phyloP scores from a whole-genome alignment of 2,888 invertebrate genomes.

The Lasioglossum morio region DNA sequence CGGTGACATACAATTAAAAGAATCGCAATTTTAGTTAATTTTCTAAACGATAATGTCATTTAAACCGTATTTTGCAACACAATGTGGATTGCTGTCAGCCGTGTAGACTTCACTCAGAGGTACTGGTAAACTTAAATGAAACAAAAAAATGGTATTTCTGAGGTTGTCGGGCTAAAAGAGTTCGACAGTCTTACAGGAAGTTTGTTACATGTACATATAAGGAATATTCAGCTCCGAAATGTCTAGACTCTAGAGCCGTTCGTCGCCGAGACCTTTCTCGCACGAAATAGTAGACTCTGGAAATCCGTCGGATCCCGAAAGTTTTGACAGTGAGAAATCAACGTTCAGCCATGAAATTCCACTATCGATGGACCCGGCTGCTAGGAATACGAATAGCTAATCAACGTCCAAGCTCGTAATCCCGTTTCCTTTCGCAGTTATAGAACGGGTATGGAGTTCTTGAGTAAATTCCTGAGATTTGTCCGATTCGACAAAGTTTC shows the following conservation, averaged over 20 bases:
- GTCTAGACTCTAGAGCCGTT: neutral
- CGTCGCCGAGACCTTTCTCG: neutral
- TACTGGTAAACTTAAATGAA: too few species aligned
- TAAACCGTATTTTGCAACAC: too few species aligned
- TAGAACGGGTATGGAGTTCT: slow-evolving; percentile 32
- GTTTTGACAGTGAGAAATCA: slow-evolving; percentile 12
- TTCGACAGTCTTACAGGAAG: neutral
- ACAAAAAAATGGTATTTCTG: too few species aligned
- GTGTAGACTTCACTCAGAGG: too few species aligned
- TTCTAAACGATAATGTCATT: too few species aligned
- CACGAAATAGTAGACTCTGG: neutral
- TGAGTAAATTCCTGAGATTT: slow-evolving; percentile 58
- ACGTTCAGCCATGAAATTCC: slow-evolving; percentile 13
- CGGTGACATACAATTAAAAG: too few species aligned
- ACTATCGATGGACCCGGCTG: slow-evolving; percentile 2
- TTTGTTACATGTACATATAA: neutral
- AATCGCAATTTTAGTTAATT: too few species aligned
- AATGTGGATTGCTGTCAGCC: too few species aligned
- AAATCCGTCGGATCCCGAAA: neutral
- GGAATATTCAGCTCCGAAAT: neutral
- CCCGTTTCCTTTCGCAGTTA: slow-evolving; percentile 34
- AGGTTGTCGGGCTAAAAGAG: too few species aligned
- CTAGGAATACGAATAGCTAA: slow-evolving; percentile 23
- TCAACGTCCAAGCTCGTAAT: slow-evolving; percentile 42
- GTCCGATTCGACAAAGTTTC: slow-evolving; percentile 67